Evolutionary conservation across 2,888 invertebrate species (phyloP), one percentile per base, ranked within the genome.

Genomic region (Heliconius cydno): DNA sequence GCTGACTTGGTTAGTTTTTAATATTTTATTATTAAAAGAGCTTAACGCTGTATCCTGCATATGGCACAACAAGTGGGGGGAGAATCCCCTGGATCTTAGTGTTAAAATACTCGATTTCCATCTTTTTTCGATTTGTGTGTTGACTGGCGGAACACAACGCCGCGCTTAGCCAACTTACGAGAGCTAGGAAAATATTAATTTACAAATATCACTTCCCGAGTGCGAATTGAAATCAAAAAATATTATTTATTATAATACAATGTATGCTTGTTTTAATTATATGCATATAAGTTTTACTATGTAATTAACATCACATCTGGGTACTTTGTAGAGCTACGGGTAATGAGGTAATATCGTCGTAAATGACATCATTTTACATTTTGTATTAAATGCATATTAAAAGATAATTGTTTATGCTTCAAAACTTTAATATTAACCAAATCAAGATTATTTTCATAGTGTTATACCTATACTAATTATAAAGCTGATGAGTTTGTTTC

Each of bases 1-100:
- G 73, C 57, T 70, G 89, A 81, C 88, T 87, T 15, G 3, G 41
- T 25, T 4, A 19, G 12, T 70, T 41, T 25, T 75, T 57, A 74
- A 66, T 34, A 22, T 57, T 57, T 57, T 66, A 25, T 72, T 46
- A 46, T 46, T 15, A 46, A 46, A 15, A 46, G 5, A 46, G 46
- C 15, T 46, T 46, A 5, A 15, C 15, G 46, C 6, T 15, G 15
- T 15, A 46, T 46, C 46, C 15, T 46, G 46, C 15, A 46, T 46
- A 46, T 6, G 15, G 46, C 15, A 15, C 2, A 4, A 15, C 15
- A 46, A 0, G 46, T 46, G 15, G 46, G 5, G 46, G 5, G 46
- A 46, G 15, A 0, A 30, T 30, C 30, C 30, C 30, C 6, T 30
- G 30, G 30, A 30, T 34, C 7, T 15, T 46, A 15, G 15, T 46